Percentiles rank a stretch among this genome's conserved stretches.
phyloP scores from a whole-genome alignment of 2,113 vertebrate species.

The Rhinolophus sinicus region DNA sequence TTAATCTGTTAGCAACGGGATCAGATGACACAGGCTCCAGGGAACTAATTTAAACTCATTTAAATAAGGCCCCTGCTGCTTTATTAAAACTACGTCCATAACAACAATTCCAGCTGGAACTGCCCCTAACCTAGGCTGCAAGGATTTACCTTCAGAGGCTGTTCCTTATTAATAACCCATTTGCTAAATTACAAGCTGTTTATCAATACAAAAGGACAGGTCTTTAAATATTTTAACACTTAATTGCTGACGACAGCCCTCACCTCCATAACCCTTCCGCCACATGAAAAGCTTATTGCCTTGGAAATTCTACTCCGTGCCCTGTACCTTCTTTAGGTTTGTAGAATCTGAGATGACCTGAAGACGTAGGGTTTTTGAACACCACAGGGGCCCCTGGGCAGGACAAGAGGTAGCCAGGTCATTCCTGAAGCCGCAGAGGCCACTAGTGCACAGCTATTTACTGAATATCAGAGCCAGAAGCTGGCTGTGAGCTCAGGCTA shows the following conservation, averaged over 20 bases:
- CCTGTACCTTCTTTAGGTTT: background rate
- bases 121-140: background rate
- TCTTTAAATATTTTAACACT: slow-evolving; percentile 72
- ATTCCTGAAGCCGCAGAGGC: background rate
- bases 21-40: slow-evolving; percentile 54
- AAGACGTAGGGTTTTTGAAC: background rate
- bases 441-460: background rate
- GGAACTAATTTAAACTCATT: slow-evolving; percentile 70
- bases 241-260: background rate
- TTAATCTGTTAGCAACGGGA: slow-evolving; percentile 59
- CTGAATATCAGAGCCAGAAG: background rate
- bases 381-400: background rate
- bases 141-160: background rate
- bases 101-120: background rate
- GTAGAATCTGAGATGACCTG: background rate
- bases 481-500: background rate
- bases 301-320: background rate
- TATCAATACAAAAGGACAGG: slow-evolving; percentile 27
- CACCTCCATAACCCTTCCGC: background rate
- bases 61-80: slow-evolving; percentile 65
- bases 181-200: slow-evolving; percentile 54
- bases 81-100: slow-evolving; percentile 33
- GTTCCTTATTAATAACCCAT: slow-evolving; percentile 22
- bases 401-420: background rate
- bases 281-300: background rate